A percentile compares a stretch with the other conserved stretches of the same genome.
Evolutionary conservation across 2,888 invertebrate species (phyloP).

Genomic region (Plemyria rubiginata): DNA sequence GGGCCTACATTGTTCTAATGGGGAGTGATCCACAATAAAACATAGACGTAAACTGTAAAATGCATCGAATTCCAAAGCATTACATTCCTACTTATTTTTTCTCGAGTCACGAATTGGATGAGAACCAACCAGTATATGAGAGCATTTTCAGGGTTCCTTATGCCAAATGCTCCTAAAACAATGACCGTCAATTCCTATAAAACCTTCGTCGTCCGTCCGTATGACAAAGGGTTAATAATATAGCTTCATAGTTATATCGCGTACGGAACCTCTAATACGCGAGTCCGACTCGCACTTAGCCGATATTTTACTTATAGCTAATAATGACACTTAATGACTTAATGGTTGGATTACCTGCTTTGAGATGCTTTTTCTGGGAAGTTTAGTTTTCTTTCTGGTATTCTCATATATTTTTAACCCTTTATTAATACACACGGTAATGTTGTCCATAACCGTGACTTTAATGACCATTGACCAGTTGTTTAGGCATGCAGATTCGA

Average conservation of each 20-base stretch:
- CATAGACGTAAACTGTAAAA: conserved; percentile 9
- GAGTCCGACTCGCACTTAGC: background rate
- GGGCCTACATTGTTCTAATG: conserved; percentile 15
- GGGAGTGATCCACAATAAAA: conserved; percentile 23
- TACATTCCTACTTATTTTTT: conserved; percentile 51
- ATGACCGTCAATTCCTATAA: no score
- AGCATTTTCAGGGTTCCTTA: conserved; percentile 34
- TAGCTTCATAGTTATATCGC: no score
- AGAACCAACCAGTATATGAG: conserved; percentile 22
- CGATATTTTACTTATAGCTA: conserved; percentile 42
- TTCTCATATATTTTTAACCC: conserved; percentile 1
- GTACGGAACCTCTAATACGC: background rate
- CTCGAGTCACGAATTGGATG: conserved; percentile 54
- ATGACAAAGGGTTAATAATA: no score
- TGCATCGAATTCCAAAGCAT: conserved; percentile 36
- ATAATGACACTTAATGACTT: conserved; percentile 55
- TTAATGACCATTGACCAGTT: no score
- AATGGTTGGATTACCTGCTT: conserved; percentile 48
- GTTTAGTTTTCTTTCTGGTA: conserved; percentile 3
- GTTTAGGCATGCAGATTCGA: no score
- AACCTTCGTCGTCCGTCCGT: no score
- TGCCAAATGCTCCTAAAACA: no score
- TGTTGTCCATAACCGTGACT: no score
- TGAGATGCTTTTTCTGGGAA: conserved; percentile 16
- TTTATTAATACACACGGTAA: no score